Evolutionary conservation across 2,113 vertebrate genomes (phyloP).

Genomic region (Capreolus pygargus): DNA sequence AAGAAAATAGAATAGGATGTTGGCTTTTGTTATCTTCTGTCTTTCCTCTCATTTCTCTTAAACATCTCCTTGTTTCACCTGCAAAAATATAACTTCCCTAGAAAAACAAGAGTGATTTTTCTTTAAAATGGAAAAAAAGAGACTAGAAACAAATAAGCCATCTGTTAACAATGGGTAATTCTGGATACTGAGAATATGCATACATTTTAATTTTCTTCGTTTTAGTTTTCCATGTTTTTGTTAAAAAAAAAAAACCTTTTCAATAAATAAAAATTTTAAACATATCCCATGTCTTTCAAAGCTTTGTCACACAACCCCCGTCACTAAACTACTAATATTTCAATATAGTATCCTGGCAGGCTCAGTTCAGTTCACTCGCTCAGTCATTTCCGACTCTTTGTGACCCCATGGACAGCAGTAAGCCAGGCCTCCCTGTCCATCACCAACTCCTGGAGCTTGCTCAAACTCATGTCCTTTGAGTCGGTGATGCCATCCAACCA

Average conservation of each 20-base stretch:
- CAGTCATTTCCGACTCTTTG: not conserved
- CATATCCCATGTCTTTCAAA: not conserved
- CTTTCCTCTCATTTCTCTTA: not conserved
- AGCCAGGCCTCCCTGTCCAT: not conserved
- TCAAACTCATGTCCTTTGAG: not conserved
- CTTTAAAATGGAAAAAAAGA: slow-evolving; percentile 12
- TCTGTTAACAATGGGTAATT: slow-evolving; percentile 21
- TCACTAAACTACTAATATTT: not conserved
- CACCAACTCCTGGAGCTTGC: not conserved
- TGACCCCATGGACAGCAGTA: not conserved
- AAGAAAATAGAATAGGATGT: not conserved
- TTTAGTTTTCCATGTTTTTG: not conserved
- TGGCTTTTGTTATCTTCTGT: not conserved
- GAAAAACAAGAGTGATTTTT: slow-evolving; percentile 24
- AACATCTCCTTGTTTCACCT: not conserved
- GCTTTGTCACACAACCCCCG: not conserved
- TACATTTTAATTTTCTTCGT: not conserved
- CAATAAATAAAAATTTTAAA: not conserved
- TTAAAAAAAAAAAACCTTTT: not conserved
- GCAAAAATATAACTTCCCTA: slow-evolving; percentile 20
- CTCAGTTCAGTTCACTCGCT: not conserved
- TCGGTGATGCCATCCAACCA: not conserved
- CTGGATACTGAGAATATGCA: not conserved
- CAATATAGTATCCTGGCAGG: not conserved
- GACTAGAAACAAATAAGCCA: slow-evolving; percentile 15